A percentile compares a stretch with the other conserved stretches of the same genome.
Conservation (phyloP, 2,797 vertebrate species). For the Parotocinclus haroldoi region DNA sequence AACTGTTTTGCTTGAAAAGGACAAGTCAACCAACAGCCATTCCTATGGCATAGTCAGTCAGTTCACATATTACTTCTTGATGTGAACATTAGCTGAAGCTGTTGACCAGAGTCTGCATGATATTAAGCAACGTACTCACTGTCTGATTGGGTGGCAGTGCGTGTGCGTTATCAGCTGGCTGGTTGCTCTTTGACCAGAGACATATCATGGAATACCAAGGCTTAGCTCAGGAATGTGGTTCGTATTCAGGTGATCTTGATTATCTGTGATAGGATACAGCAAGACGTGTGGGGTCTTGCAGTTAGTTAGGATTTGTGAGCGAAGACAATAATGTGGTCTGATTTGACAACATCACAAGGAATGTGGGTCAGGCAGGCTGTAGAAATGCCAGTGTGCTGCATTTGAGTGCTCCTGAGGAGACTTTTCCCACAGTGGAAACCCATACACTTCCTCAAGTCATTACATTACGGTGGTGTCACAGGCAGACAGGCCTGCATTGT, state of each 20-base stretch:
- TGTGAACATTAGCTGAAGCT: no score
- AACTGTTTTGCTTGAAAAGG: no score
- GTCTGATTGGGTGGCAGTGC: neutral
- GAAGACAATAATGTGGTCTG: constrained; percentile 52
- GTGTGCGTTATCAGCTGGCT: constrained; percentile 11
- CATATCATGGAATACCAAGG: constrained; percentile 18
- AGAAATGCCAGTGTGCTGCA: constrained; percentile 19
- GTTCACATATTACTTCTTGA: no score
- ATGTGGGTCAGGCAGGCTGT: constrained; percentile 48
- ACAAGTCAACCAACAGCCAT: no score
- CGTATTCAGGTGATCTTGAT: constrained; percentile 30
- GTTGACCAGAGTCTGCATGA: no score
- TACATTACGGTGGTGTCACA: neutral
- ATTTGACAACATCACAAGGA: constrained; percentile 52
- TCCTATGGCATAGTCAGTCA: no score
- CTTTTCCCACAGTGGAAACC: neutral
- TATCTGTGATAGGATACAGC: constrained; percentile 45
- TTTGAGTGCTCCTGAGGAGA: neutral
- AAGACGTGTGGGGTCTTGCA: constrained; percentile 58
- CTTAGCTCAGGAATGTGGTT: constrained; percentile 25
- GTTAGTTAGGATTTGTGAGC: constrained; percentile 2
- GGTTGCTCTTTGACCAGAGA: constrained; percentile 29
- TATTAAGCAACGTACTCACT: no score
- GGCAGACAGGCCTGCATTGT: neutral
- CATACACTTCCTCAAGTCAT: neutral